Conservation (phyloP, 2,797 vertebrate species). For the Caiman crocodilus region DNA sequence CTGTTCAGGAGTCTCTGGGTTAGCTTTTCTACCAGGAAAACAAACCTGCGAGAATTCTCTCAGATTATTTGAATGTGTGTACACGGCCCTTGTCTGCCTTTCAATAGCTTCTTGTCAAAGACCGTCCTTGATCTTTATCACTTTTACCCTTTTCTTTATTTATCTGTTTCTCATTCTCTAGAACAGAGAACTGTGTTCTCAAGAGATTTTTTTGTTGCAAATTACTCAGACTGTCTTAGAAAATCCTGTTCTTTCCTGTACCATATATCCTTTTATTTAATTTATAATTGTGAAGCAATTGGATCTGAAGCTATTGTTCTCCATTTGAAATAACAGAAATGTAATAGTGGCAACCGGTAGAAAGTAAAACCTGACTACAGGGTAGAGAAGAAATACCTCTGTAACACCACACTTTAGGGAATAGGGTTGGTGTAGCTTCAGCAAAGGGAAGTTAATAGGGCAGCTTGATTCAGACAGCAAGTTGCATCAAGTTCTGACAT, state of each 20-base stretch:
- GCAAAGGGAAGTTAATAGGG: constrained; percentile 39
- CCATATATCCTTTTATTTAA: constrained; percentile 50
- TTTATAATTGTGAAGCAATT: constrained; percentile 35
- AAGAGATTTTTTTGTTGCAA: constrained; percentile 21
- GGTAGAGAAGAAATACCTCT: constrained; percentile 6
- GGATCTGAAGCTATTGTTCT: constrained; percentile 61
- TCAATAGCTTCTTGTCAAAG: constrained; percentile 5
- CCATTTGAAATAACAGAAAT: constrained; percentile 56
- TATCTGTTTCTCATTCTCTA: constrained; percentile 21
- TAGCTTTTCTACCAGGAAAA: too few species aligned
- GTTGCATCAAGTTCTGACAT: constrained; percentile 55
- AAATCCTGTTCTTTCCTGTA: constrained; percentile 29
- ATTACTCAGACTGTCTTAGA: constrained; percentile 1
- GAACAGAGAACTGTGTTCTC: constrained; percentile 18
- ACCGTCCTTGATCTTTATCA: constrained; percentile 5
- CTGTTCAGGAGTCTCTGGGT: too few species aligned
- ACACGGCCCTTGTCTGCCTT: not conserved
- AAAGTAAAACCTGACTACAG: constrained; percentile 46
- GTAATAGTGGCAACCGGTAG: not conserved
- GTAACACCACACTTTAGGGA: constrained; percentile 42
- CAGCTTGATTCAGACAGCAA: constrained; percentile 36
- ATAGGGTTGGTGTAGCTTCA: constrained; percentile 44
- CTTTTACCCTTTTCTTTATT: constrained; percentile 34
- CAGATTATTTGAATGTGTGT: too few species aligned
- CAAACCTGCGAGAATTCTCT: too few species aligned